phyloP scores from a whole-genome alignment of 2,113 vertebrate genomes.

The Aptenodytes patagonicus region DNA sequence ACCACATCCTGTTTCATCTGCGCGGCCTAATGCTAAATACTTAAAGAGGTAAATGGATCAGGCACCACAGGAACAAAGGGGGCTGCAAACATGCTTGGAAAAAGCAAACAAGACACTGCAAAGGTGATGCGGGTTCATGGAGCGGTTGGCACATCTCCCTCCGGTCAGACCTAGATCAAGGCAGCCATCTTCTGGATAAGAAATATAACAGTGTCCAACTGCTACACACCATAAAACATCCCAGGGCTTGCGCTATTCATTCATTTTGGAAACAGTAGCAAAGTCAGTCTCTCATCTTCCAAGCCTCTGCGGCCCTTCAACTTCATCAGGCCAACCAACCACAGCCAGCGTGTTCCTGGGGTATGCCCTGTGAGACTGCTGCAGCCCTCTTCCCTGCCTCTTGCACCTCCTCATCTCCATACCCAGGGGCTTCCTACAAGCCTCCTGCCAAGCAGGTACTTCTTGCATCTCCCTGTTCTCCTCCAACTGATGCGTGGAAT shows the following conservation, averaged over 20 bases:
- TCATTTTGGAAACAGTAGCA: not conserved
- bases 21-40: not conserved
- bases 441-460: not conserved
- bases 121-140: not conserved
- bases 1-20: not conserved
- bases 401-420: accelerated
- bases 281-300: not conserved
- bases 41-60: not conserved
- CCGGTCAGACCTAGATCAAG: not conserved
- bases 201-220: not conserved
- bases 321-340: not conserved
- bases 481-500: not conserved
- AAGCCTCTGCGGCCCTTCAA: not conserved
- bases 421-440: not conserved
- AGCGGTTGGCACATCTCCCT: not conserved
- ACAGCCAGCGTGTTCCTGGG: accelerated
- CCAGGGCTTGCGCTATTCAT: accelerated
- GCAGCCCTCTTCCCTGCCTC: not conserved
- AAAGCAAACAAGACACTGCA: not conserved
- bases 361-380: accelerated
- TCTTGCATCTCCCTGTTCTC: not conserved
- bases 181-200: not conserved
- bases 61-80: not conserved
- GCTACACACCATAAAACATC: accelerated
- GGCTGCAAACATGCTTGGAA: not conserved